Conservation (phyloP, 2,888 invertebrate genomes). For the Cybosia mesomella region DNA sequence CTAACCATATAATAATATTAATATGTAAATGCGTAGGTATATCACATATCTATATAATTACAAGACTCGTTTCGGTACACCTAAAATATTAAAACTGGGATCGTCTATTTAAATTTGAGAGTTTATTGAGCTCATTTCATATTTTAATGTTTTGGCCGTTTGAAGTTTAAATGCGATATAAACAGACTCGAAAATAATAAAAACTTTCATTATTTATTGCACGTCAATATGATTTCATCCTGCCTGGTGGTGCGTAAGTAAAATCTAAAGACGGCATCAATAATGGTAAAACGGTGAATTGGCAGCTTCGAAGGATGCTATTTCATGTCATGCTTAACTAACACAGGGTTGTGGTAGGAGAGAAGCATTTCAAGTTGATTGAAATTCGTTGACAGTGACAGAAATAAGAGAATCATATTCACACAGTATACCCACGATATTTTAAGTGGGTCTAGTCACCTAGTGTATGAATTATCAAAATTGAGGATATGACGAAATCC, state of each 20-base stretch:
- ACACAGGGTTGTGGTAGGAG: background rate
- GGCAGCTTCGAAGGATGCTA: background rate
- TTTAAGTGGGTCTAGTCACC: background rate
- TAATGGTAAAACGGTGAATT: background rate
- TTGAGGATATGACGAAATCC: background rate
- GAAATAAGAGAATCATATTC: background rate
- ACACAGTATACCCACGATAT: background rate
- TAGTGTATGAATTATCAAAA: background rate
- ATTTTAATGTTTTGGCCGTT: background rate
- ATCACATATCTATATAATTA: conserved; percentile 10
- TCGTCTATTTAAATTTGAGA: background rate
- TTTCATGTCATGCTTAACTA: background rate
- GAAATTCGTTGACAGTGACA: too few relatives aligned
- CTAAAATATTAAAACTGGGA: conserved; percentile 2
- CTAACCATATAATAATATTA: conserved; percentile 27
- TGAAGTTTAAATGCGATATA: background rate
- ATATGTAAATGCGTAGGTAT: conserved; percentile 15
- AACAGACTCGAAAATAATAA: background rate
- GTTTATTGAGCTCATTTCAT: background rate
- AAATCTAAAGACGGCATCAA: background rate
- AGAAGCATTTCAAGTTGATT: background rate
- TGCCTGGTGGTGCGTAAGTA: background rate
- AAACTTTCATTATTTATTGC: background rate
- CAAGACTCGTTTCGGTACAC: background rate
- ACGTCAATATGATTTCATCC: background rate